These are phyloP conservation scores for Thymallus thymallus DNA, from an alignment of 2,113 vertebrate genomes.

Conservation along the genomic window DNA sequence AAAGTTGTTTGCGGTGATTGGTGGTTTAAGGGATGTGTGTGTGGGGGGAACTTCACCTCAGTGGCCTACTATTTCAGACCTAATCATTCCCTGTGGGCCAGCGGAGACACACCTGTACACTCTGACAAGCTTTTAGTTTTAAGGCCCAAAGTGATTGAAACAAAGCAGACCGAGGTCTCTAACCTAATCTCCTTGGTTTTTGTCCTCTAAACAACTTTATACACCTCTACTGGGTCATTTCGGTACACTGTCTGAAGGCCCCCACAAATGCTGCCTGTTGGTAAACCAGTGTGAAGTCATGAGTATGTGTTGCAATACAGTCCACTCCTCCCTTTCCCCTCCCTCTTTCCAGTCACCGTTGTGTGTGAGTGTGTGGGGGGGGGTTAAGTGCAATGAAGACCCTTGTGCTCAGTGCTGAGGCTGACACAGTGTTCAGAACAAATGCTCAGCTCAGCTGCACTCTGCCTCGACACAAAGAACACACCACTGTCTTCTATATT, in stretches of 20 bases:
- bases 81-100: not conserved
- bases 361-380: not conserved
- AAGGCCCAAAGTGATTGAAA: constrained; percentile 13
- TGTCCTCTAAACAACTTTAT: too few species aligned
- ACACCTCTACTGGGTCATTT: not conserved
- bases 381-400: not conserved
- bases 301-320: not conserved
- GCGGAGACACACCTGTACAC: constrained; percentile 14
- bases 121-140: constrained; percentile 6
- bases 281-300: not conserved
- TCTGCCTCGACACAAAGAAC: not conserved
- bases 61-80: too few species aligned
- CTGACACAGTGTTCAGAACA: too few species aligned
- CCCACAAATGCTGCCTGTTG: too few species aligned
- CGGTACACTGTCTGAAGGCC: too few species aligned
- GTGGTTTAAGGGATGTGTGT: constrained; percentile 26
- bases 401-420: too few species aligned
- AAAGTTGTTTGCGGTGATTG: not conserved
- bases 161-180: constrained; percentile 4
- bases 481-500: too few species aligned
- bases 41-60: not conserved
- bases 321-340: not conserved
- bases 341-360: not conserved
- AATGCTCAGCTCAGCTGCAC: not conserved
- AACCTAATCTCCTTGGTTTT: not conserved